These are phyloP conservation scores for Hyles vespertilio DNA, from an alignment of 1,140 invertebrate genomes.

Conservation along the genomic window DNA sequence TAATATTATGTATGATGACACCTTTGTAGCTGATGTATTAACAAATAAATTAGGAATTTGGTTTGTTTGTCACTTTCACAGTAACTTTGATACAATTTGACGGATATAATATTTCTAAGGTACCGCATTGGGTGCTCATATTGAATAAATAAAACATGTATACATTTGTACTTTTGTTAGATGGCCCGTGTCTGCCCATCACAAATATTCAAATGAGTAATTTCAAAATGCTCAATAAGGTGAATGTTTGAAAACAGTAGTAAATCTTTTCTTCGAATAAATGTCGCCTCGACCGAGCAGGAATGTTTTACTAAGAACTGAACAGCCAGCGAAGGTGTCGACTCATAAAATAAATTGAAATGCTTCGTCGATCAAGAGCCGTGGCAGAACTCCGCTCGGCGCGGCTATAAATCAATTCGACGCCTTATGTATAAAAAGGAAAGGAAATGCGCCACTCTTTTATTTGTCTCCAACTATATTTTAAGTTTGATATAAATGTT, in stretches of 20 bases:
- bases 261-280: constrained; percentile 28
- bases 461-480: constrained; percentile 71
- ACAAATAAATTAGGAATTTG: no score
- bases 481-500: constrained; percentile 59
- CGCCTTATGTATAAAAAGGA: constrained; percentile 66
- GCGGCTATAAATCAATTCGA: constrained; percentile 66
- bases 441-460: constrained; percentile 56
- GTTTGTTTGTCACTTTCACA: no score
- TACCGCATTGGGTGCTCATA: no score
- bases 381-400: constrained; percentile 49
- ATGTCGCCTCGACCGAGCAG: constrained; percentile 27
- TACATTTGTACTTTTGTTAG: no score
- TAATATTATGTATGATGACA: no score
- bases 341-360: constrained; percentile 72
- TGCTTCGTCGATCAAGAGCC: constrained; percentile 64
- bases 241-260: constrained; percentile 1
- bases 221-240: no score
- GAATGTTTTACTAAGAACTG: constrained; percentile 29
- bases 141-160: no score
- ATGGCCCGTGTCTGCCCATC: no score
- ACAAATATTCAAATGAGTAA: no score
- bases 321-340: constrained; percentile 49
- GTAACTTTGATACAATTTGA: no score
- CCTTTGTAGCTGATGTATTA: no score
- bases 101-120: no score